Percentiles rank a stretch among this genome's conserved stretches.
These are phyloP conservation scores for Pao palembangensis DNA, from an alignment of 2,113 vertebrate species.

Conservation along the genomic window DNA sequence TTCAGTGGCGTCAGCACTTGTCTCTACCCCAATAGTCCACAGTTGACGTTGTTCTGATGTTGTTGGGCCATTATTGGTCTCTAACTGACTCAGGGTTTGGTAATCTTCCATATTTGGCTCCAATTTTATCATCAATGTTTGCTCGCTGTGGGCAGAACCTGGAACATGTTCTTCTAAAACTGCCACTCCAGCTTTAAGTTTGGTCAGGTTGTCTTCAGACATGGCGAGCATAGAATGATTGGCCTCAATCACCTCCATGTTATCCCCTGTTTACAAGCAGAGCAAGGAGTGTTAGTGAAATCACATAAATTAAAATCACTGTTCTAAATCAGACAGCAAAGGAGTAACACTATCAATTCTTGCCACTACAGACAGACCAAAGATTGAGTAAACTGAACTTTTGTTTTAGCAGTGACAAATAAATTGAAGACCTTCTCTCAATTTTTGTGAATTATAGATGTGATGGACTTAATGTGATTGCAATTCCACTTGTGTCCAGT, in stretches of 20 bases:
- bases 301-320: too few species aligned
- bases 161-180: constrained; percentile 20
- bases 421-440: too few species aligned
- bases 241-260: constrained; percentile 29
- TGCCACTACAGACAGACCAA: too few species aligned
- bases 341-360: too few species aligned
- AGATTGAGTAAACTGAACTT: too few species aligned
- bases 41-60: constrained; percentile 9
- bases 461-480: too few species aligned
- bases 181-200: not conserved
- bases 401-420: too few species aligned
- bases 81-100: not conserved
- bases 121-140: constrained; percentile 33
- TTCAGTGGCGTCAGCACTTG: not conserved
- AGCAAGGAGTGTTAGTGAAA: not conserved
- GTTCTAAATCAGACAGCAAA: too few species aligned
- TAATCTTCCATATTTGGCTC: constrained; percentile 28
- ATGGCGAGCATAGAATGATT: constrained; percentile 39
- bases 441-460: too few species aligned
- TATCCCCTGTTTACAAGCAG: constrained; percentile 34
- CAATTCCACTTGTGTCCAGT: too few species aligned
- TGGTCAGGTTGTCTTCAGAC: constrained; percentile 18
- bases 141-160: not conserved
- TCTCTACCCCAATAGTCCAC: constrained; percentile 24
- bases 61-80: not conserved